These are phyloP conservation scores for Campylorhamphus procurvoides DNA, from an alignment of 2,113 vertebrate species.

Conservation along the genomic window DNA sequence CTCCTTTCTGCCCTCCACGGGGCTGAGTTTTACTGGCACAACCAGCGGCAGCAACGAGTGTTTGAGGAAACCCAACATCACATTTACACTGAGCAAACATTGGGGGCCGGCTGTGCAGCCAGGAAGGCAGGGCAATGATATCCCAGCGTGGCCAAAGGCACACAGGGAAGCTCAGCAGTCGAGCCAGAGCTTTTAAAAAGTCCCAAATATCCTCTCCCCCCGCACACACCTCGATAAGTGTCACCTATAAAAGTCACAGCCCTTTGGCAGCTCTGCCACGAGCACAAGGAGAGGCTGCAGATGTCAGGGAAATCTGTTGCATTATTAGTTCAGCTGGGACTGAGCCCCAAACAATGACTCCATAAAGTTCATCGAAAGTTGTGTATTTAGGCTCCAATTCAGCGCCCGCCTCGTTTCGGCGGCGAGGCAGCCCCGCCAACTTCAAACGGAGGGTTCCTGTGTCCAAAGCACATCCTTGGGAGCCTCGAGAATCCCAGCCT, in stretches of 20 bases:
- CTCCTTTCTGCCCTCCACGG: background rate
- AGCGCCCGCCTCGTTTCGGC: background rate
- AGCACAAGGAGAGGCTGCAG: background rate
- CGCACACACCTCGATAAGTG: fast-evolving
- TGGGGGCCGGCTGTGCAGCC: background rate
- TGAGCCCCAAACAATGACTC: background rate
- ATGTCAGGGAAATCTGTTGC: background rate
- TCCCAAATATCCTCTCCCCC: background rate
- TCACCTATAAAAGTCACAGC: background rate
- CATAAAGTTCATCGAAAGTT: background rate
- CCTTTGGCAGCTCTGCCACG: background rate
- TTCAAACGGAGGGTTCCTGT: background rate
- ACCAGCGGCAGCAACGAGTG: fast-evolving
- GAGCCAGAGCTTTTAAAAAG: background rate
- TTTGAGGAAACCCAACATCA: background rate
- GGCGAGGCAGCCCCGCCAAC: background rate
- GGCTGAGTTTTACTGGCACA: background rate
- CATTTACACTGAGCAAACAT: background rate
- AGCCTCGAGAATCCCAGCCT: background rate
- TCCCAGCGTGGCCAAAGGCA: background rate
- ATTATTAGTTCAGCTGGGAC: background rate
- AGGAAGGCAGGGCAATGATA: fast-evolving
- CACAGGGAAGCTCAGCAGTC: background rate
- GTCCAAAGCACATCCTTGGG: background rate
- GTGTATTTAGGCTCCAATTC: background rate